Conservation (phyloP, 2,888 invertebrate genomes). For the Mythimna loreyi region DNA sequence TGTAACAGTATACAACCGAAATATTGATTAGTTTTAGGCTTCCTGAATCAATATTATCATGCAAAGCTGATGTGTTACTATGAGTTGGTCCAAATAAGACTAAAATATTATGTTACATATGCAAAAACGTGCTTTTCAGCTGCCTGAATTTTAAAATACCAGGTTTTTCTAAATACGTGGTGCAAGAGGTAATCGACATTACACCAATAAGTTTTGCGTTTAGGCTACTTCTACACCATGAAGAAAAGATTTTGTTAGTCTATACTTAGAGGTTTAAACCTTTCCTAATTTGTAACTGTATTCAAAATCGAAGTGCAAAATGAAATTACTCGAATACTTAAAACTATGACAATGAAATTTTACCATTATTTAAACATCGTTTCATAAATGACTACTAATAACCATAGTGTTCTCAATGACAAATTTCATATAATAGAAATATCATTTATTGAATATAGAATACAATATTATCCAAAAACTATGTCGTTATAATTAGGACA, state of each 20-base stretch:
- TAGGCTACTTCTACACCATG: constrained; percentile 87
- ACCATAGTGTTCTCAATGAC: constrained; percentile 88
- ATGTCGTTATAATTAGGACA: constrained; percentile 88
- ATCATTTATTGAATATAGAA: constrained; percentile 90
- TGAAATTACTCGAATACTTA: constrained; percentile 89
- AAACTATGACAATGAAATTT: constrained; percentile 90
- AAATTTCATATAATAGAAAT: constrained; percentile 89
- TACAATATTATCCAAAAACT: constrained; percentile 90
- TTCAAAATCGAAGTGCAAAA: constrained; percentile 89
- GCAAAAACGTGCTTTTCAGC: constrained; percentile 65
- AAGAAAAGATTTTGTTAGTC: constrained; percentile 85
- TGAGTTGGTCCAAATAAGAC: constrained; percentile 63
- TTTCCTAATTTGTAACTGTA: constrained; percentile 87
- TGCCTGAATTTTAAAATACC: constrained; percentile 69
- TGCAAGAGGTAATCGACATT: constrained; percentile 76
- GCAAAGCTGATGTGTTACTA: constrained; percentile 58
- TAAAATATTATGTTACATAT: constrained; percentile 52
- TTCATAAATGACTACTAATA: constrained; percentile 88
- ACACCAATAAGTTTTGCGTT: constrained; percentile 80
- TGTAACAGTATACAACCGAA: constrained; percentile 57
- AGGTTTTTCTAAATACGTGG: constrained; percentile 70
- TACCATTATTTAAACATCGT: constrained; percentile 86
- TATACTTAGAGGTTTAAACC: constrained; percentile 83
- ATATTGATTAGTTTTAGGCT: constrained; percentile 45
- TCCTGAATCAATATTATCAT: constrained; percentile 51